Evolutionary conservation across 2,113 vertebrate species (phyloP).

Genomic region (Cinclus cinclus): DNA sequence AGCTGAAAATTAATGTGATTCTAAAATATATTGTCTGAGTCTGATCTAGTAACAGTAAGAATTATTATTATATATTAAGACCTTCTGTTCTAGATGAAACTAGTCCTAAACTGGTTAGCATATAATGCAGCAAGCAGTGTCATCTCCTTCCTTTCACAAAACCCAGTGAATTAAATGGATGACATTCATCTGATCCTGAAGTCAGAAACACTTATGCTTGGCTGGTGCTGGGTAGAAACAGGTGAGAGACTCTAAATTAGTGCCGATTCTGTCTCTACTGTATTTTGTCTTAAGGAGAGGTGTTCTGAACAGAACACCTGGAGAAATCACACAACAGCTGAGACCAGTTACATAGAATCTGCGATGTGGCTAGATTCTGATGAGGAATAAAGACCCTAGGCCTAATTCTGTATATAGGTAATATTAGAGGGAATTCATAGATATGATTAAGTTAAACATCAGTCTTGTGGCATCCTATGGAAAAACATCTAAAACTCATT

Average conservation of each 20-base stretch:
- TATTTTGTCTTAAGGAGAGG: neutral
- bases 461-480: neutral
- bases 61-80: neutral
- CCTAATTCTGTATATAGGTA: neutral
- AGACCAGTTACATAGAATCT: neutral
- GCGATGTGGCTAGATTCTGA: neutral
- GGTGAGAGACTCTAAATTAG: neutral
- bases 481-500: neutral
- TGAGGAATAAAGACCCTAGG: neutral
- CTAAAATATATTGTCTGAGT: neutral
- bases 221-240: neutral
- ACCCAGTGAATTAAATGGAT: neutral
- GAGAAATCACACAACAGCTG: neutral
- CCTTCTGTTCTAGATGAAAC: neutral
- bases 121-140: neutral
- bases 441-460: neutral
- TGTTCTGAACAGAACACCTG: neutral
- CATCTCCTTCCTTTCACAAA: neutral
- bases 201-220: neutral
- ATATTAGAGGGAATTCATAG: neutral
- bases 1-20: neutral
- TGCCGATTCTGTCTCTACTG: neutral
- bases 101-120: neutral
- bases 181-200: neutral
- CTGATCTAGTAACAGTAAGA: neutral